A percentile compares a stretch with the other conserved stretches of the same genome.
phyloP scores from a whole-genome alignment of 2,888 invertebrate species.

The Xestia xanthographa region DNA sequence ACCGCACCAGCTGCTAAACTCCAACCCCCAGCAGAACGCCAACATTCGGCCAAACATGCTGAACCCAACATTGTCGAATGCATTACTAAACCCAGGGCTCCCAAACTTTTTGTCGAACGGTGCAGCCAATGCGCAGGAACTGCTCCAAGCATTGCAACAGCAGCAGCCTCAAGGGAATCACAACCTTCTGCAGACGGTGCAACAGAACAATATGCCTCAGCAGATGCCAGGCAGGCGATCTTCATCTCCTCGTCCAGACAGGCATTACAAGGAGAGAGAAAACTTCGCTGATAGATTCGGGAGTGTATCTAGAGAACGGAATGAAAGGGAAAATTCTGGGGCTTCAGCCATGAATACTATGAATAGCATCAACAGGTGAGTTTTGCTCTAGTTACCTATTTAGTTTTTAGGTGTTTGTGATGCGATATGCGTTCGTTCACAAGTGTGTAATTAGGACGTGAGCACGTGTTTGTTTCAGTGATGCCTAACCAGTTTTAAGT shows the following conservation, averaged over 20 bases:
- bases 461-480: slow-evolving; percentile 14
- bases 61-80: slow-evolving; percentile 92
- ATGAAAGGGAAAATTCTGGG: slow-evolving; percentile 89
- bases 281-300: slow-evolving; percentile 84
- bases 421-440: slow-evolving; percentile 16
- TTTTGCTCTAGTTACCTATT: slow-evolving; percentile 48
- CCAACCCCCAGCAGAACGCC: slow-evolving; percentile 89
- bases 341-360: slow-evolving; percentile 92
- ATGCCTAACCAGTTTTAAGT: slow-evolving; percentile 4
- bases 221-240: slow-evolving; percentile 88
- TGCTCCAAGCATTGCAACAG: slow-evolving; percentile 93
- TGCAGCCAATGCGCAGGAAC: slow-evolving; percentile 92
- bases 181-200: slow-evolving; percentile 87
- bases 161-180: slow-evolving; percentile 88
- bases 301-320: slow-evolving; percentile 88
- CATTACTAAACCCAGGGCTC: slow-evolving; percentile 92
- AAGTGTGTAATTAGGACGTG: slow-evolving; percentile 4
- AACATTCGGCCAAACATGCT: slow-evolving; percentile 88
- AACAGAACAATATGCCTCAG: slow-evolving; percentile 87
- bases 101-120: slow-evolving; percentile 94
- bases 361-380: slow-evolving; percentile 92
- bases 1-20: slow-evolving; percentile 92
- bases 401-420: slow-evolving; percentile 16
- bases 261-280: slow-evolving; percentile 89
- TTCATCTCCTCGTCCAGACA: slow-evolving; percentile 85